A percentile compares a stretch with the other conserved stretches of the same genome.
These are phyloP conservation scores for Mycetomoellerius zeteki DNA, from an alignment of 1,140 invertebrate species.

Conservation along the genomic window DNA sequence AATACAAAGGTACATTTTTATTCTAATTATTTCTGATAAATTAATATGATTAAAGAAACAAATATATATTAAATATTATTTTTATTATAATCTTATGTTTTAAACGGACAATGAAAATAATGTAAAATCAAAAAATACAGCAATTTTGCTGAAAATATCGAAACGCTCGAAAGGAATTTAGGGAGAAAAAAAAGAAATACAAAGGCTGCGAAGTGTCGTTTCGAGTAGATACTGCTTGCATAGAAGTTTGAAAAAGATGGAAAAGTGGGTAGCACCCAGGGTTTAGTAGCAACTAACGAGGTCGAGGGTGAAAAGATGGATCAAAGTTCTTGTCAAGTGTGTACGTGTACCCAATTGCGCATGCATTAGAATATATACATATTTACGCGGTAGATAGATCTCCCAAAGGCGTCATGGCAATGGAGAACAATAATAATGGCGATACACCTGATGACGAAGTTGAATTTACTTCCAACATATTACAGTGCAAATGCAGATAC, in stretches of 20 bases:
- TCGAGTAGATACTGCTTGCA: not conserved
- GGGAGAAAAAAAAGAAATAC: not conserved
- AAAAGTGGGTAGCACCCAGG: slow-evolving; percentile 8
- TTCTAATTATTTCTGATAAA: not conserved
- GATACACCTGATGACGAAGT: slow-evolving; percentile 7
- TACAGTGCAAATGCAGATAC: slow-evolving; percentile 2
- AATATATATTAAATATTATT: no score
- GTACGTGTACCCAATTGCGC: slow-evolving; percentile 55
- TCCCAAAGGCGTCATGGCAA: slow-evolving; percentile 25
- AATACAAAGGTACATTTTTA: not conserved
- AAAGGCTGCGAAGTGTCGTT: slow-evolving; percentile 25
- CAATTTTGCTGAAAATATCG: slow-evolving; percentile 15
- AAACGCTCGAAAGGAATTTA: not conserved
- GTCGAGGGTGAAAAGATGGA: slow-evolving; percentile 46
- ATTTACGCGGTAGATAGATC: slow-evolving; percentile 39
- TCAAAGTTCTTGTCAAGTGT: slow-evolving; percentile 56
- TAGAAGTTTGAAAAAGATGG: slow-evolving; percentile 28
- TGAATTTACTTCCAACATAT: slow-evolving; percentile 33
- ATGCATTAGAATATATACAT: slow-evolving; percentile 62
- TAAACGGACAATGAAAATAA: not conserved
- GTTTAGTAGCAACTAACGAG: slow-evolving; percentile 52
- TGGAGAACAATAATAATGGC: slow-evolving; percentile 53
- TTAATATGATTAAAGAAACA: not conserved
- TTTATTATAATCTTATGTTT: slow-evolving; percentile 1
- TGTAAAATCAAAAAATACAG: not conserved